Conservation (phyloP, 2,113 vertebrate species). For the Callipepla squamata region DNA sequence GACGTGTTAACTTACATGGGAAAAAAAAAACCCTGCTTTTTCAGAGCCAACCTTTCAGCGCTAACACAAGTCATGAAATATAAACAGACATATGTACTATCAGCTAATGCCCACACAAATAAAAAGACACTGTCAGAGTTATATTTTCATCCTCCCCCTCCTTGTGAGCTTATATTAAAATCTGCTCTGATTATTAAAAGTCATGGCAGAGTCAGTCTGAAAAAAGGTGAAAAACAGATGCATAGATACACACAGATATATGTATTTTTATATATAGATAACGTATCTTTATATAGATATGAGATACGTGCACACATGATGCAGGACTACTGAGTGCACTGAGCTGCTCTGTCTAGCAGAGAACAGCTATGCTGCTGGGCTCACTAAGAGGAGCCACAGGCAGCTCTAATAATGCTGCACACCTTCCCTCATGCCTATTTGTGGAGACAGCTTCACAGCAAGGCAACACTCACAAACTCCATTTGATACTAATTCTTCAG, state of each 20-base stretch:
- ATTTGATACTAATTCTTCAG: neutral
- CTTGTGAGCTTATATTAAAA: neutral
- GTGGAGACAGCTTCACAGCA: neutral
- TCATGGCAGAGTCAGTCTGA: neutral
- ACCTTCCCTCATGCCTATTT: neutral
- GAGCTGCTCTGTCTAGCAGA: neutral
- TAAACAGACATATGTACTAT: neutral
- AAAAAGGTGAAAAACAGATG: neutral
- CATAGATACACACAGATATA: accelerated
- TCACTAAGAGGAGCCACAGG: neutral
- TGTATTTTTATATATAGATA: neutral
- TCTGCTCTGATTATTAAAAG: neutral
- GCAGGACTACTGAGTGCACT: neutral
- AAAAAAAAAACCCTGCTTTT: neutral
- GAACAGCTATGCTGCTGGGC: neutral
- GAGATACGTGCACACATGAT: neutral
- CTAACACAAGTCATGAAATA: neutral
- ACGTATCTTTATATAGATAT: neutral
- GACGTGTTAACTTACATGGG: neutral
- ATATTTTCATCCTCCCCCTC: neutral
- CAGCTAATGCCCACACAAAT: neutral
- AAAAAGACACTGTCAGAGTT: neutral
- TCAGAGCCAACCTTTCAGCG: neutral
- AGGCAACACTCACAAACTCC: neutral
- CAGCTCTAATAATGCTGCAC: neutral